Evolutionary conservation across 2,113 vertebrate species (phyloP).

Genomic region (Bambusicola thoracicus): DNA sequence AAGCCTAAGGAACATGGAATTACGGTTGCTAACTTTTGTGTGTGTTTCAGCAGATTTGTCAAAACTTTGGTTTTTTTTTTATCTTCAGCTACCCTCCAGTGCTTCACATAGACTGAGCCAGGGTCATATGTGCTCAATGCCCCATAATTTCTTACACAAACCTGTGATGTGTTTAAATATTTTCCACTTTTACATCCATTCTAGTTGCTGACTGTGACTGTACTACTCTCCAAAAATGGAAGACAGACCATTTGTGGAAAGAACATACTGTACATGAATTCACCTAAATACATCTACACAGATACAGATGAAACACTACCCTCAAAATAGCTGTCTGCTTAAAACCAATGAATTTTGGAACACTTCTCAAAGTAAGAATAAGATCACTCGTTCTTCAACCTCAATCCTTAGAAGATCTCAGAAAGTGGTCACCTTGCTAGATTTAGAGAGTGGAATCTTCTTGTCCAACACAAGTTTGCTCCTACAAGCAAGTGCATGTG

Average conservation of each 20-base stretch:
- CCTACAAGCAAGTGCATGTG: not conserved
- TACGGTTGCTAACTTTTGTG: not conserved
- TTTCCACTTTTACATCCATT: not conserved
- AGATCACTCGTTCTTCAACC: not conserved
- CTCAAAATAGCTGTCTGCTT: not conserved
- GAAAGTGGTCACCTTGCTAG: not conserved
- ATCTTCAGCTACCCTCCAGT: not conserved
- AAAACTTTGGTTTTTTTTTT: not conserved
- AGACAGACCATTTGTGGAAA: not conserved
- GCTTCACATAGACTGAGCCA: not conserved
- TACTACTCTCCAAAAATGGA: not conserved
- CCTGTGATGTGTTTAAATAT: not conserved
- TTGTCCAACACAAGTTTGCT: not conserved
- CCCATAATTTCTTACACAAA: not conserved
- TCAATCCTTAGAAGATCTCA: not conserved
- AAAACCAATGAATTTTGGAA: not conserved
- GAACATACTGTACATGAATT: not conserved
- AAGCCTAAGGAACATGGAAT: not conserved
- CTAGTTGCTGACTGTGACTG: not conserved
- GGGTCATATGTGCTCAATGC: not conserved
- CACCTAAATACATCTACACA: not conserved
- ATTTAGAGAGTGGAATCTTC: not conserved
- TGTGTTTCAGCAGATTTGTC: not conserved
- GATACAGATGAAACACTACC: not conserved
- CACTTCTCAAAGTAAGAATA: not conserved